These are phyloP conservation scores for Archivesica marissinica DNA, from an alignment of 1,140 invertebrate species.

Conservation along the genomic window DNA sequence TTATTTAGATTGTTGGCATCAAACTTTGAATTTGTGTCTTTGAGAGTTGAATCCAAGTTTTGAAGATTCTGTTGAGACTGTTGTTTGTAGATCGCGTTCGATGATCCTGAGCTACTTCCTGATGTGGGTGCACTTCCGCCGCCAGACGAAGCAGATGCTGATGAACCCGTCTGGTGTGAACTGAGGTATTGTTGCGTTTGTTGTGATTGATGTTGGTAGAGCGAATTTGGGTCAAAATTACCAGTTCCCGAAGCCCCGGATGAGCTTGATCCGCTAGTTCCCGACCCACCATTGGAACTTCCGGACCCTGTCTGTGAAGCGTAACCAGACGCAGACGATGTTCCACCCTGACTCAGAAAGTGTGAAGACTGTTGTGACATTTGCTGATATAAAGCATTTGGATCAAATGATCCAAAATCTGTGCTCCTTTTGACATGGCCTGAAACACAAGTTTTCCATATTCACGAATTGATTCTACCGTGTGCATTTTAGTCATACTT, in stretches of 20 bases:
- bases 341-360: background rate
- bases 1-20: constrained; percentile 38
- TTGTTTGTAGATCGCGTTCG: constrained; percentile 5
- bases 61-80: constrained; percentile 13
- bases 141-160: background rate
- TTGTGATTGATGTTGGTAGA: constrained; percentile 1
- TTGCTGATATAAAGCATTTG: constrained; percentile 23
- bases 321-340: constrained; percentile 5
- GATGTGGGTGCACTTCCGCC: background rate
- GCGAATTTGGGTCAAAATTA: background rate
- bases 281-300: background rate
- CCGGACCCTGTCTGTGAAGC: background rate
- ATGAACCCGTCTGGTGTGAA: constrained; percentile 10
- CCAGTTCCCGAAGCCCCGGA: background rate
- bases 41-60: background rate
- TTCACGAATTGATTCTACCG: no score
- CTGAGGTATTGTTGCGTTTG: constrained; percentile 24
- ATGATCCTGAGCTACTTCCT: background rate
- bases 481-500: no score
- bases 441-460: no score
- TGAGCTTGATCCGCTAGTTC: background rate
- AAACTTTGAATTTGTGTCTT: constrained; percentile 26
- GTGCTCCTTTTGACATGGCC: background rate
- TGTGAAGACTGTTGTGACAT: background rate
- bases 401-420: constrained; percentile 11